phyloP scores from a whole-genome alignment of 1,140 invertebrate species.

The Eufriesea mexicana region DNA sequence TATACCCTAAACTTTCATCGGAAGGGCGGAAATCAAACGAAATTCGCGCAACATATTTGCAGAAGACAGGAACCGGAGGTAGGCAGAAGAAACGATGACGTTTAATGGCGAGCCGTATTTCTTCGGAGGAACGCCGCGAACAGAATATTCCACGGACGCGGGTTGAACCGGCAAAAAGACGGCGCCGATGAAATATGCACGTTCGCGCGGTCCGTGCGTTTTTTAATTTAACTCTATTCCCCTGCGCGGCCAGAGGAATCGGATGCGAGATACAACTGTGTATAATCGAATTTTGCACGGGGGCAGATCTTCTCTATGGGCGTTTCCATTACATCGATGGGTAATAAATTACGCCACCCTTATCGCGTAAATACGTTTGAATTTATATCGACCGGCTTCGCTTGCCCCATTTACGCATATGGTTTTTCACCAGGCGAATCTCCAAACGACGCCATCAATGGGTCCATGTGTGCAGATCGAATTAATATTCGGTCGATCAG shows the following conservation, averaged over 20 bases:
- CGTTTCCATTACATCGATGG: constrained; percentile 65
- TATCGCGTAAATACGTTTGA: constrained; percentile 66
- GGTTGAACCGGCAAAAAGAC: constrained; percentile 20
- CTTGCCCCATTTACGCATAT: constrained; percentile 72
- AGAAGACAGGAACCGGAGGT: neutral
- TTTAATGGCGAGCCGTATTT: constrained; percentile 8
- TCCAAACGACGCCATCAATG: neutral
- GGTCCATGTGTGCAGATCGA: constrained; percentile 3
- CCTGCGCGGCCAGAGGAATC: constrained; percentile 49
- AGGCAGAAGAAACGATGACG: constrained; percentile 1
- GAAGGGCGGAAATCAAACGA: neutral
- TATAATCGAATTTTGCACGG: constrained; percentile 69
- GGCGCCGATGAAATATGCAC: constrained; percentile 56
- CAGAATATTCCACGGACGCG: constrained; percentile 20
- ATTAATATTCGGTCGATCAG: constrained; percentile 15
- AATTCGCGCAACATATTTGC: neutral
- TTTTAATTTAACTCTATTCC: constrained; percentile 60
- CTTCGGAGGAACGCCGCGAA: neutral
- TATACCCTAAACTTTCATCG: neutral
- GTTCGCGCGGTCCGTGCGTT: constrained; percentile 48
- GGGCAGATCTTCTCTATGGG: constrained; percentile 64
- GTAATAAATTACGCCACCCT: constrained; percentile 69
- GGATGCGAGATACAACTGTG: constrained; percentile 59
- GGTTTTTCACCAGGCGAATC: constrained; percentile 52
- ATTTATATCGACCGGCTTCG: constrained; percentile 59